These are phyloP conservation scores for Melipona beecheii DNA, from an alignment of 2,888 invertebrate genomes.

Conservation along the genomic window DNA sequence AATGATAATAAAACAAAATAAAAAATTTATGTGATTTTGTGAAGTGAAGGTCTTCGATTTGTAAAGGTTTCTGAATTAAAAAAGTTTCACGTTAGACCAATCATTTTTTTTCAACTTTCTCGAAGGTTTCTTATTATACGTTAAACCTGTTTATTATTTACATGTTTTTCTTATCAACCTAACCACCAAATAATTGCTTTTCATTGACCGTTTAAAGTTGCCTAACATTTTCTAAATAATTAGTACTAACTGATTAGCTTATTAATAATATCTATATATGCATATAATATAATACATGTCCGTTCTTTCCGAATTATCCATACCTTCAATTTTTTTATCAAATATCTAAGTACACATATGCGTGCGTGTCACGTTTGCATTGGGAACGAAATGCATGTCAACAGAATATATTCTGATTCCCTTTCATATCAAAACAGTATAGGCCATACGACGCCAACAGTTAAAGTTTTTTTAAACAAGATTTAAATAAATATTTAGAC, in stretches of 20 bases:
- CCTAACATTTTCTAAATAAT: slow-evolving; percentile 51
- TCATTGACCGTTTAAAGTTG: slow-evolving; percentile 73
- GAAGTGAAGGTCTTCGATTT: slow-evolving; percentile 24
- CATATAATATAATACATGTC: slow-evolving; percentile 65
- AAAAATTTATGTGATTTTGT: not conserved
- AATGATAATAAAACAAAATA: not conserved
- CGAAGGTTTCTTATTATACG: slow-evolving; percentile 14
- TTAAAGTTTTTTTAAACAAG: not conserved
- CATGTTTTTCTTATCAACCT: not conserved
- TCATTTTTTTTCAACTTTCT: slow-evolving; percentile 2
- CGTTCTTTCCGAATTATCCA: slow-evolving; percentile 40
- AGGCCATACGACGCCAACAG: slow-evolving; percentile 57
- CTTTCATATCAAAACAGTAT: slow-evolving; percentile 34
- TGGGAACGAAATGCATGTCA: slow-evolving; percentile 4
- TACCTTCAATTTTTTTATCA: slow-evolving; percentile 39
- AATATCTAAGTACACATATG: not conserved
- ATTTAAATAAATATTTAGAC: too few relatives aligned
- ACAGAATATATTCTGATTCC: slow-evolving; percentile 21
- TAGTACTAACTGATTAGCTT: slow-evolving; percentile 46
- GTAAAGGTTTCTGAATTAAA: not conserved
- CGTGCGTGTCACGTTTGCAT: slow-evolving; percentile 24
- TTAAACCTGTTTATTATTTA: slow-evolving; percentile 55
- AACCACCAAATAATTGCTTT: slow-evolving; percentile 74
- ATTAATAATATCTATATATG: slow-evolving; percentile 35
- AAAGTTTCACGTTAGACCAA: slow-evolving; percentile 3